Percentiles rank a stretch among this genome's conserved stretches.
Conservation (phyloP, 2,113 vertebrate genomes). For the Corythoichthys haematopterus region DNA sequence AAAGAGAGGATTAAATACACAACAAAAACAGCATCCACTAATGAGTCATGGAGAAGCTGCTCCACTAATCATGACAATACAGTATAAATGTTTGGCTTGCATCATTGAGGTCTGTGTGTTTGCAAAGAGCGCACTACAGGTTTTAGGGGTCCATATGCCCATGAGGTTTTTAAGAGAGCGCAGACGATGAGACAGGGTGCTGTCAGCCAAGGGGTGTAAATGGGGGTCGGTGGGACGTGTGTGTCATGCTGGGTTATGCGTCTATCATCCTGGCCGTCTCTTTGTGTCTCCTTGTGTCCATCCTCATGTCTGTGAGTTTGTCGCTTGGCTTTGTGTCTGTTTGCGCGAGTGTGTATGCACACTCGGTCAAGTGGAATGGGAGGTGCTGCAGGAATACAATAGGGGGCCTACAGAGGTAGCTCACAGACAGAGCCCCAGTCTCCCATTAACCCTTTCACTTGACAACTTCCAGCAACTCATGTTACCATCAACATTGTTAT, state of each 20-base stretch:
- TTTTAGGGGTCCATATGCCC: constrained; percentile 67
- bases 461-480: constrained; percentile 19
- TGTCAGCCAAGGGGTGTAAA: constrained; percentile 28
- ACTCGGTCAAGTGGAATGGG: constrained; percentile 69
- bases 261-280: constrained; percentile 38
- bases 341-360: constrained; percentile 26
- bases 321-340: constrained; percentile 30
- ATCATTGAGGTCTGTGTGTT: constrained; percentile 24
- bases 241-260: constrained; percentile 18
- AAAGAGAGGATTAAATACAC: constrained; percentile 62
- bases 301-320: constrained; percentile 45
- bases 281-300: constrained; percentile 45
- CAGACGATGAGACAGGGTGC: constrained; percentile 65
- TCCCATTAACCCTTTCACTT: constrained; percentile 65
- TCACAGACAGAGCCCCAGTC: constrained; percentile 41
- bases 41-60: constrained; percentile 63
- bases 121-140: constrained; percentile 41
- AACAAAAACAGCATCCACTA: constrained; percentile 55
- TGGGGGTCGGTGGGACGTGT: constrained; percentile 11
- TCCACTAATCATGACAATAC: constrained; percentile 64
- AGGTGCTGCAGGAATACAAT: constrained; percentile 64
- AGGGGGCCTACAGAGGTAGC: constrained; percentile 66
- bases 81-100: constrained; percentile 56
- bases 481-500: not conserved
- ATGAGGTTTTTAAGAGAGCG: constrained; percentile 54